A percentile compares a stretch with the other conserved stretches of the same genome.
Conservation (phyloP, 1,140 invertebrate species). For the Leptinotarsa texana region DNA sequence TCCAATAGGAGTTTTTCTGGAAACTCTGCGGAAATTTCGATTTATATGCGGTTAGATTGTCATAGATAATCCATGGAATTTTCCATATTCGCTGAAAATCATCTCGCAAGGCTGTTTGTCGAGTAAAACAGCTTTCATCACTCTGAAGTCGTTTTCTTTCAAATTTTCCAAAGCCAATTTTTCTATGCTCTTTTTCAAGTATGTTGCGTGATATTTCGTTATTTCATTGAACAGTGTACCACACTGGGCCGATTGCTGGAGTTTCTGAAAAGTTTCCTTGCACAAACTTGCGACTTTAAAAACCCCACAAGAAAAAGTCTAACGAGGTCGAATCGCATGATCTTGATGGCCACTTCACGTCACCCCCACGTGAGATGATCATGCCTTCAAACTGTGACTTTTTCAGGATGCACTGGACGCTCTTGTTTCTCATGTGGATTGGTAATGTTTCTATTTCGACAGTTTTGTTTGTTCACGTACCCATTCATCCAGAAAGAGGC, state of each 20-base stretch:
- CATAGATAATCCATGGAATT: constrained; percentile 50
- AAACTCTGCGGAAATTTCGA: constrained; percentile 23
- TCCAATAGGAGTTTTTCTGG: background rate
- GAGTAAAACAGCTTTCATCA: constrained; percentile 26
- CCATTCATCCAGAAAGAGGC: no score
- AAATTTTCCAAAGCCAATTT: constrained; percentile 55
- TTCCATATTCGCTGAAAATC: constrained; percentile 35
- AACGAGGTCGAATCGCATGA: no score
- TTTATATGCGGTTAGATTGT: constrained; percentile 49
- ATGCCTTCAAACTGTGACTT: no score
- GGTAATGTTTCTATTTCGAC: no score
- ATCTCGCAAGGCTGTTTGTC: constrained; percentile 22
- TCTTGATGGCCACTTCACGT: no score
- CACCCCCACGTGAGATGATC: no score
- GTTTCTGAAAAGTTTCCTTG: background rate
- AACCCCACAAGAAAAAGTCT: no score
- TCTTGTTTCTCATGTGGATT: no score
- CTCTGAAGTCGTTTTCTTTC: constrained; percentile 17
- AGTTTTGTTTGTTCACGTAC: no score
- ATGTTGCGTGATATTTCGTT: constrained; percentile 30
- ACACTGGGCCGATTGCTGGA: no score
- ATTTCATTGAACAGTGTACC: constrained; percentile 14
- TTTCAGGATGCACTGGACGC: no score
- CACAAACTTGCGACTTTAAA: no score
- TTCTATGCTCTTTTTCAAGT: constrained; percentile 53